A percentile compares a stretch with the other conserved stretches of the same genome.
Evolutionary conservation across 2,797 vertebrate species (phyloP).

Genomic region (Borostomias antarcticus): DNA sequence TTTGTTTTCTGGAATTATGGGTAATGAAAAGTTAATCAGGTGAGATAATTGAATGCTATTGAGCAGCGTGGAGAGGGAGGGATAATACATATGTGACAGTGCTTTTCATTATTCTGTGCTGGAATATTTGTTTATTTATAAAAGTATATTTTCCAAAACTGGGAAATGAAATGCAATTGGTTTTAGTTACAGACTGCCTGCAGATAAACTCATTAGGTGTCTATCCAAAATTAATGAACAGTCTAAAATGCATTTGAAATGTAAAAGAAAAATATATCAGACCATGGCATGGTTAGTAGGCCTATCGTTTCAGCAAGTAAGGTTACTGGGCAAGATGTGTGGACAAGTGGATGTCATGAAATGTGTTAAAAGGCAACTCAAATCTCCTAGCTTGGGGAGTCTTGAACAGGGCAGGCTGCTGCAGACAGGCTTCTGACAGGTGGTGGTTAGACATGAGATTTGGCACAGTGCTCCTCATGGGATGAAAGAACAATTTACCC

Average conservation of each 20-base stretch:
- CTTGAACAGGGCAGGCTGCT: neutral
- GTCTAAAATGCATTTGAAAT: neutral
- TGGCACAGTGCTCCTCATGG: neutral
- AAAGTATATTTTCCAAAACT: constrained; percentile 19
- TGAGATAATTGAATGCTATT: constrained; percentile 78
- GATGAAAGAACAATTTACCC: constrained; percentile 43
- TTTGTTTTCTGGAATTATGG: constrained; percentile 69
- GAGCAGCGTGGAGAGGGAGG: constrained; percentile 52
- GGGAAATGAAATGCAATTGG: constrained; percentile 24
- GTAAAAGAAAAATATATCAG: neutral
- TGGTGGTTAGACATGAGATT: constrained; percentile 4
- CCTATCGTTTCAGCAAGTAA: neutral
- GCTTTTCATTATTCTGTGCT: constrained; percentile 49
- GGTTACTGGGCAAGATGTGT: too few relatives aligned
- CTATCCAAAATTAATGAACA: constrained; percentile 4
- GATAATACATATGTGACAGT: constrained; percentile 57
- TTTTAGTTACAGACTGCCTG: constrained; percentile 26
- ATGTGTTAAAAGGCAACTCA: neutral
- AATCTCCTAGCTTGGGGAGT: too few relatives aligned
- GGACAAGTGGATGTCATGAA: too few relatives aligned
- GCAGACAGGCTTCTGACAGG: constrained; percentile 24
- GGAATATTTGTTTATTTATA: constrained; percentile 39
- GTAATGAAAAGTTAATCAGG: constrained; percentile 81
- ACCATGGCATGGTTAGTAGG: neutral
- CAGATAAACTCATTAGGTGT: neutral